Base-by-base conservation (phyloP, 2,888 invertebrate species). In the Standfussiana lucernea region DNA sequence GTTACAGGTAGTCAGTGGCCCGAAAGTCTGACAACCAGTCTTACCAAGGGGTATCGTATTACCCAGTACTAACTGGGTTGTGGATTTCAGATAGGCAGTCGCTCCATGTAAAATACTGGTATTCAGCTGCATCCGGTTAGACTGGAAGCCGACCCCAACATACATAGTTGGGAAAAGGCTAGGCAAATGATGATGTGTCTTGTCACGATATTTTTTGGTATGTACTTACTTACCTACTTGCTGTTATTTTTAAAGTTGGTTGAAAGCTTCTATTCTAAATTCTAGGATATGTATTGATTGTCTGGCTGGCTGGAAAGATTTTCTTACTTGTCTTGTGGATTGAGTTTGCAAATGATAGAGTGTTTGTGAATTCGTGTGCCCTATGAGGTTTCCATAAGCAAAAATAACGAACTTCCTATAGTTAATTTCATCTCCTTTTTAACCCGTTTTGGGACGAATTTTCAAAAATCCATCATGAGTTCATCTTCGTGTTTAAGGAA, bases 121-220 rank as follows among this genome's bases (percentile, higher is more conserved):
- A n/a, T n/a, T n/a, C n/a, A n/a, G n/a, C n/a, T n/a, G n/a, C n/a
- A n/a, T n/a, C n/a, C n/a, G n/a, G n/a, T n/a, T n/a, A n/a, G n/a
- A n/a, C n/a, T n/a, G n/a, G n/a, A n/a, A n/a, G n/a, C n/a, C n/a
- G n/a, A n/a, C n/a, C n/a, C n/a, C n/a, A n/a, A n/a, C n/a, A n/a
- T n/a, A n/a, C n/a, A n/a, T n/a, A n/a, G n/a, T n/a, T n/a, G n/a
- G n/a, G n/a, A n/a, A n/a, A n/a, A n/a, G n/a, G n/a, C n/a, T n/a
- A n/a, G n/a, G n/a, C n/a, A n/a, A n/a, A n/a, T n/a, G n/a, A n/a
- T n/a, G n/a, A n/a, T 65, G 42, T 74, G 72, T n/a, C 7, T 47
- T 56, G 64, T 50, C 68, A 69, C 42, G 81, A 81, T 64, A 28
- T 47, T 56, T 45, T 62, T 42, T 24, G 64, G 45, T 40, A 35